phyloP scores from a whole-genome alignment of 2,888 invertebrate species.

The Ormyrus thymus region DNA sequence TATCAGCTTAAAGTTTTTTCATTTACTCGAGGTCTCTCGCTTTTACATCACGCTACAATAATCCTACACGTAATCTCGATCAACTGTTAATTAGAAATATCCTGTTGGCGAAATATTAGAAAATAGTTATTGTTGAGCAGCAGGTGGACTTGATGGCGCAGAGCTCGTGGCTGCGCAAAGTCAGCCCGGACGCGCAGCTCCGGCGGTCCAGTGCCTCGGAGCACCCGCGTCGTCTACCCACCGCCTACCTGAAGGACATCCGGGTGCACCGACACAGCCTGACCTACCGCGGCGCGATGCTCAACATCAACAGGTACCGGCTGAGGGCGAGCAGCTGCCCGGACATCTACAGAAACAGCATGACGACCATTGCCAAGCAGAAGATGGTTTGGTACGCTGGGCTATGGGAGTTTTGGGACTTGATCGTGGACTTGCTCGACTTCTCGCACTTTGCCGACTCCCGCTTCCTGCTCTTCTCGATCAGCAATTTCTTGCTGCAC shows the following conservation, averaged over 20 bases:
- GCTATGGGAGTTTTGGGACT: conserved; percentile 86
- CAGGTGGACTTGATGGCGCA: conserved; percentile 68
- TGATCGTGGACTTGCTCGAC: conserved; percentile 86
- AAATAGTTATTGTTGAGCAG: conserved; percentile 66
- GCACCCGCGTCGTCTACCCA: conserved; percentile 75
- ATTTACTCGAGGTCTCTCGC: no score
- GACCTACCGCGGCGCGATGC: conserved; percentile 90
- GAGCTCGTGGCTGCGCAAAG: conserved; percentile 74
- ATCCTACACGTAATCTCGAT: no score
- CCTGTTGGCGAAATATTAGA: no score
- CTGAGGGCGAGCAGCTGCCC: conserved; percentile 92
- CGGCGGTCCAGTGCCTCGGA: conserved; percentile 70
- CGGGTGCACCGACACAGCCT: conserved; percentile 86
- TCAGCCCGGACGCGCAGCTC: conserved; percentile 71
- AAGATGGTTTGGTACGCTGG: conserved; percentile 85
- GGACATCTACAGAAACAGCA: conserved; percentile 90
- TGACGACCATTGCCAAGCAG: conserved; percentile 90
- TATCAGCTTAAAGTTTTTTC: no score
- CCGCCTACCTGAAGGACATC: conserved; percentile 84
- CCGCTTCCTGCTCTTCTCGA: conserved; percentile 85
- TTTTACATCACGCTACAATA: no score
- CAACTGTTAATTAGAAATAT: no score
- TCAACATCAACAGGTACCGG: conserved; percentile 86
- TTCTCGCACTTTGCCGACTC: conserved; percentile 87
- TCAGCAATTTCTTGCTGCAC: conserved; percentile 93